Conservation (phyloP, 2,797 vertebrate genomes). For the Lycodopsis pacificus region DNA sequence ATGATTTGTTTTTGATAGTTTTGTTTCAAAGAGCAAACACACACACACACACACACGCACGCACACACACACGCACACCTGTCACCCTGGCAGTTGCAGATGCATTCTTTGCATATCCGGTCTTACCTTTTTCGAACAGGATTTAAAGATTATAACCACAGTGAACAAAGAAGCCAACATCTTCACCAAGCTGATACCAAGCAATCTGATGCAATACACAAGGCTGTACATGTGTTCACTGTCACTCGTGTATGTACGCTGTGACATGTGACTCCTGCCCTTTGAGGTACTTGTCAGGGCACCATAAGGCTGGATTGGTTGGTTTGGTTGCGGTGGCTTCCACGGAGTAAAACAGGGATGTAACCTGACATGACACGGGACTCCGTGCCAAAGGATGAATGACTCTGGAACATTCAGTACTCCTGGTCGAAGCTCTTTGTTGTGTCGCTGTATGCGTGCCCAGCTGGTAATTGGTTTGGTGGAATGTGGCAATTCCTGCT, state of each 20-base stretch:
- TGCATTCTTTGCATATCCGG: slow-evolving; percentile 69
- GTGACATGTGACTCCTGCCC: neutral
- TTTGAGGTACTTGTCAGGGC: slow-evolving; percentile 15
- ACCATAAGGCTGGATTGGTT: neutral
- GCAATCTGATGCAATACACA: neutral
- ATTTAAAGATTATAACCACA: slow-evolving; percentile 59
- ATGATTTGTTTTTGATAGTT: slow-evolving; percentile 36
- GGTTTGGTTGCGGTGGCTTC: slow-evolving; percentile 6
- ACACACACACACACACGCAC: slow-evolving; percentile 38
- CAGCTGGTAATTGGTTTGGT: slow-evolving; percentile 37
- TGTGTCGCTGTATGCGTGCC: slow-evolving; percentile 18
- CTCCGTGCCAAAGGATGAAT: slow-evolving; percentile 29
- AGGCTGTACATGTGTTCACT: slow-evolving; percentile 15
- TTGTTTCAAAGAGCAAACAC: slow-evolving; percentile 42
- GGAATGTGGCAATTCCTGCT: slow-evolving; percentile 70
- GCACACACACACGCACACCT: slow-evolving; percentile 44
- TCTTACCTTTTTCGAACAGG: slow-evolving; percentile 63
- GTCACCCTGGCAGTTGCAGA: slow-evolving; percentile 54
- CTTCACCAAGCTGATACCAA: slow-evolving; percentile 16
- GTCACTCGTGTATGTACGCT: neutral
- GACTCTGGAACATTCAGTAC: slow-evolving; percentile 49
- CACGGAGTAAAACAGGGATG: slow-evolving; percentile 30
- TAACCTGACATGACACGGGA: slow-evolving; percentile 18
- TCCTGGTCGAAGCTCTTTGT: slow-evolving; percentile 25
- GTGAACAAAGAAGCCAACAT: slow-evolving; percentile 20